phyloP scores from a whole-genome alignment of 2,113 vertebrate genomes.

The Mastomys natalensis region DNA sequence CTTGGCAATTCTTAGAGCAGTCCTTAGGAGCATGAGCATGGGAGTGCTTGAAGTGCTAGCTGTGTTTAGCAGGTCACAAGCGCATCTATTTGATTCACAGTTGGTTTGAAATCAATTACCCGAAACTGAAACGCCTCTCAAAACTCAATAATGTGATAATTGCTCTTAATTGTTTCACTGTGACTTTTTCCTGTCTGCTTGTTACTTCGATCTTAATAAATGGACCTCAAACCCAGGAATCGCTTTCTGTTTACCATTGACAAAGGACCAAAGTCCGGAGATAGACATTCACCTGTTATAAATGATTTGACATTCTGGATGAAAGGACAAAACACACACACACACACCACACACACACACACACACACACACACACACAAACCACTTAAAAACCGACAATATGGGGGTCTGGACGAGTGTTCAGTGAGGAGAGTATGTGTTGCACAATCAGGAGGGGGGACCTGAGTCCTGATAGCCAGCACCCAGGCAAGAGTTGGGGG shows the following conservation, averaged over 20 bases:
- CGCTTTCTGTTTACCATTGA: neutral
- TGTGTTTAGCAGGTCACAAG: constrained; percentile 38
- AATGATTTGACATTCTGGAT: neutral
- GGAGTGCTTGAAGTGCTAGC: neutral
- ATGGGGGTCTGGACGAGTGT: too few species aligned
- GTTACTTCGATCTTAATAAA: constrained; percentile 64
- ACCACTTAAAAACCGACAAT: neutral
- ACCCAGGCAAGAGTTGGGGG: neutral
- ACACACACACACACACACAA: neutral
- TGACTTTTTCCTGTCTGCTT: constrained; percentile 50
- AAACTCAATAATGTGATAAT: constrained; percentile 73
- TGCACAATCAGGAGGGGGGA: neutral
- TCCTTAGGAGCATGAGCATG: neutral
- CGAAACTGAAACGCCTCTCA: constrained; percentile 65
- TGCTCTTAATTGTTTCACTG: constrained; percentile 72
- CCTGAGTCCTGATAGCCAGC: neutral
- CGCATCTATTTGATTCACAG: constrained; percentile 67
- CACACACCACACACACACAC: neutral
- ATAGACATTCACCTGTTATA: neutral
- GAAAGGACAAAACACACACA: neutral
- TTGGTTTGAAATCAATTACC: constrained; percentile 75
- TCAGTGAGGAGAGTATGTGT: accelerated
- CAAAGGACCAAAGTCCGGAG: neutral
- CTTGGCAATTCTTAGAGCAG: neutral
- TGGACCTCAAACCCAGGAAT: neutral